Base-by-base conservation (phyloP, 2,888 invertebrate genomes). In the Drosophila infuscata region DNA sequence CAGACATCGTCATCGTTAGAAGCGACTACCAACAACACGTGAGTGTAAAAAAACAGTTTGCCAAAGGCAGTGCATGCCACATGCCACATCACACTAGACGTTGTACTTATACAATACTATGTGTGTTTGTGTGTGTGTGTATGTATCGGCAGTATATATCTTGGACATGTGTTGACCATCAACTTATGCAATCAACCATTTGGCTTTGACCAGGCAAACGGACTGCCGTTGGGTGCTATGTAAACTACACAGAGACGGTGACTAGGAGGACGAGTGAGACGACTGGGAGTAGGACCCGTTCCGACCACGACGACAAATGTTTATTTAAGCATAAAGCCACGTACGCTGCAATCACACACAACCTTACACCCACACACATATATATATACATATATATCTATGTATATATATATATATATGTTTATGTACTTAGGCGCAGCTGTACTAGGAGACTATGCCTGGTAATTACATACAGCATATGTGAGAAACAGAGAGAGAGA, bases 311-410 rank as follows among this genome's bases (percentile, higher is more conserved):
- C 73, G 72, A 77, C 83, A 78, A 84, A 87, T 87, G 87, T 87
- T 87, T 87, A 87, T 87, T 87, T 86, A 87, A 89, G 89, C 87
- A 87, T 87, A 87, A 89, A 88, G 88, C 88, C 83, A 87, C 89
- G 86, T 89, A 82, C 81, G 51, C 60, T 78, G 67, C 79, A 78
- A 71, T 70, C 65, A 61, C 57, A 80, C 63, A 80, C 63, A 68
- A 51, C 36, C 36, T 25, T 67, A 59, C 59, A 57, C 57, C 63
- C 66, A 69, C 52, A 79, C 57, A 58, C 36, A 25, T 54, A 41
- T 30, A 12, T 35, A 32, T 7, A 12, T 3, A 3, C 7, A 53
- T 41, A 41, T 60, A 59, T 67, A 17, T 71, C 41, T 76, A 8
- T 29, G 30, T 57, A 30, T 63, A 46, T 70, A 25, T 65, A 51